A percentile compares a stretch with the other conserved stretches of the same genome.
Conservation (phyloP, 2,113 vertebrate genomes). For the Pionites leucogaster region DNA sequence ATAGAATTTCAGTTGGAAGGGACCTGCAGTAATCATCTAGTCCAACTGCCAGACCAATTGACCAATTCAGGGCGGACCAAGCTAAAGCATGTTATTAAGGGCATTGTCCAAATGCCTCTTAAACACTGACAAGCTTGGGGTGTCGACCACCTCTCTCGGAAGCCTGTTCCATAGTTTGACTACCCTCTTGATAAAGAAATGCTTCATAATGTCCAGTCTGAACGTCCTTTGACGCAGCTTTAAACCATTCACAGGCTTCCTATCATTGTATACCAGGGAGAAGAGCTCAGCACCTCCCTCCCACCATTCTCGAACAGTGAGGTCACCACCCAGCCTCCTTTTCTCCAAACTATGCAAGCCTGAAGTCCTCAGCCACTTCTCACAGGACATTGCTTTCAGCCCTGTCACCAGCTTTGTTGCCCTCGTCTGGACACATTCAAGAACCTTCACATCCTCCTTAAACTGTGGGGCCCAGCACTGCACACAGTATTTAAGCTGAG, state of each 20-base stretch:
- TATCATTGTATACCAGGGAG: neutral
- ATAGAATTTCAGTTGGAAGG: neutral
- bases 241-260: neutral
- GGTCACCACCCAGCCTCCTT: neutral
- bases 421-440: accelerated
- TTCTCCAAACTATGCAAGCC: neutral
- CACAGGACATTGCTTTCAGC: neutral
- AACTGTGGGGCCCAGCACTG: accelerated
- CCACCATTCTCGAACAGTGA: accelerated
- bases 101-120: neutral
- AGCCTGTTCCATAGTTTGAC: neutral
- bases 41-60: neutral
- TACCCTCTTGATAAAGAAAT: neutral
- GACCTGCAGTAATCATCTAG: neutral
- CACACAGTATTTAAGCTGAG: accelerated
- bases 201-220: neutral
- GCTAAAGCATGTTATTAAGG: neutral
- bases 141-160: neutral
- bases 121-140: neutral
- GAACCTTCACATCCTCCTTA: neutral
- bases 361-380: neutral
- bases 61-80: neutral
- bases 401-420: neutral
- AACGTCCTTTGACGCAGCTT: neutral
- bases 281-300: neutral